Base-by-base conservation (phyloP, 2,888 invertebrate species). In the Nomada fabriciana region DNA sequence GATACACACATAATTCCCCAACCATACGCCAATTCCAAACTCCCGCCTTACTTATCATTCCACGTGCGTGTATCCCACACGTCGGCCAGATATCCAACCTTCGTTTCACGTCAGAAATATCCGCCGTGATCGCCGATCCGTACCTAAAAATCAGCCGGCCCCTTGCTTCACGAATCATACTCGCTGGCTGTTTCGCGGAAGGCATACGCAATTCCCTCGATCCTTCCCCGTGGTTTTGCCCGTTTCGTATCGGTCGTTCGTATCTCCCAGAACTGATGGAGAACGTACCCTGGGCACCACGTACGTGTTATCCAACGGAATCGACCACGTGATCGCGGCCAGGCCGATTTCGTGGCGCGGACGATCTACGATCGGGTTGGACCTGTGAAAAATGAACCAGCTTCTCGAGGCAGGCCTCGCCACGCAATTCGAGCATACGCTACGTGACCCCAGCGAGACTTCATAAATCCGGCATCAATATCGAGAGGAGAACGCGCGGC, bases 391-490 rank as follows among this genome's bases (percentile, higher is more conserved):
- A 88, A 88, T 88, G 86, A 80, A 80, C 64, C 78, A 73, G 80
- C 57, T 80, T 63, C 53, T 23, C 36, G 75, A 67, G 55, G 36
- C 61, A 43, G 61, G 60, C 36, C 57, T 25, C 65, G 75, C 77
- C 72, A 77, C 72, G 79, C 61, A 83, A 81, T 77, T 70, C 60
- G 68, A 80, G 78, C 76, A 76, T 61, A 72, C 84, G 83, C 87
- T 89, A 91, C 91, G 90, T 91, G 90, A 90, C 85, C 88, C 79
- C 60, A 68, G 77, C 83, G 75, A 86, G 85, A 84, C 88, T 90
- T 91, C 88, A 91, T 90, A 91, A 91, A 91, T 91, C 90, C 87
- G 79, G 70, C 88, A 88, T 90, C 89, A 89, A 89, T 90, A 89
- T 90, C 86, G 65, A 82, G 67, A 82, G 78, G 82, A 69, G 76